These are phyloP conservation scores for Pao palembangensis DNA, from an alignment of 2,113 vertebrate genomes.

Conservation along the genomic window DNA sequence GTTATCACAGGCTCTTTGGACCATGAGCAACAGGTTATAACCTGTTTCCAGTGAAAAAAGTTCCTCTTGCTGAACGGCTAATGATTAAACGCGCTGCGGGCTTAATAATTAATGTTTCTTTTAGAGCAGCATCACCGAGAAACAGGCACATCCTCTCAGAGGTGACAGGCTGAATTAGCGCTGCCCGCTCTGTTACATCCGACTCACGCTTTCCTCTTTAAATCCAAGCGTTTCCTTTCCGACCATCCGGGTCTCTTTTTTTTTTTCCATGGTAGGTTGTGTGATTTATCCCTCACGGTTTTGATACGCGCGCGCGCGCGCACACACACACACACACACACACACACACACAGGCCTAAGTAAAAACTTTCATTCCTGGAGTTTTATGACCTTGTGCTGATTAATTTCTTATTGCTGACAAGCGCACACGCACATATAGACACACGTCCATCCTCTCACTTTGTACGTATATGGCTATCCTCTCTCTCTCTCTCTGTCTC, in stretches of 20 bases:
- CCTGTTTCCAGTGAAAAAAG: constrained; percentile 11
- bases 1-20: constrained; percentile 38
- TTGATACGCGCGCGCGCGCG: constrained; percentile 3
- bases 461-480: constrained; percentile 54
- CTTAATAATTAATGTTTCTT: constrained; percentile 4
- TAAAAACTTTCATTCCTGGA: constrained; percentile 39
- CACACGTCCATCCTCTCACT: constrained; percentile 54
- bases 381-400: constrained; percentile 71
- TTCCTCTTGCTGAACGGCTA: background rate
- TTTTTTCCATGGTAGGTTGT: constrained; percentile 22
- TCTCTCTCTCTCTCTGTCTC: constrained; percentile 50
- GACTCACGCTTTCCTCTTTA: constrained; percentile 57
- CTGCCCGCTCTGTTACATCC: constrained; percentile 51
- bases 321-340: constrained; percentile 6
- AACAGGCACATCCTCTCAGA: constrained; percentile 27
- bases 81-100: background rate
- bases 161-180: constrained; percentile 44
- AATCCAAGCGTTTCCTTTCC: constrained; percentile 59
- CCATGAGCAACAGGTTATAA: constrained; percentile 62
- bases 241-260: constrained; percentile 22
- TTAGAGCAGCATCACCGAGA: constrained; percentile 15
- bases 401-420: constrained; percentile 80
- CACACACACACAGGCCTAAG: background rate
- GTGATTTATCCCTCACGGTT: constrained; percentile 53
- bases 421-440: constrained; percentile 26